A percentile compares a stretch with the other conserved stretches of the same genome.
Evolutionary conservation across 2,113 vertebrate genomes (phyloP).

Genomic region (Jacana jacana): DNA sequence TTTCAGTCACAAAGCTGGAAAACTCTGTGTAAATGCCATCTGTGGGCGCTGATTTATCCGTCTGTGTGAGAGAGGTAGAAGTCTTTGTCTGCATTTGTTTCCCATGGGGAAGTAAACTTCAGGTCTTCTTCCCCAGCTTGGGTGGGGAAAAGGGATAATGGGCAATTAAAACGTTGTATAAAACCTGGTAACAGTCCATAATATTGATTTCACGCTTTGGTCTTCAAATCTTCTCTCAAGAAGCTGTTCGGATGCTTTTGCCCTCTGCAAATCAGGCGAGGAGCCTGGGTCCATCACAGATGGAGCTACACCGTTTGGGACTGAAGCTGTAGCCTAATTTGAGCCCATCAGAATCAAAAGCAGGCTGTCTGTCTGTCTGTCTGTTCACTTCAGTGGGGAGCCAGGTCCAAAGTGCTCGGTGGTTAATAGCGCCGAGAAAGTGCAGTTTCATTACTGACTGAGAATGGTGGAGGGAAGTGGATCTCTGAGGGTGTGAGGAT

Average conservation of each 20-base stretch:
- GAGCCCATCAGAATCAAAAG: background rate
- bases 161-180: background rate
- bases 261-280: background rate
- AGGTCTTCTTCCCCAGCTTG: background rate
- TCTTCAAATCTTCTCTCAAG: background rate
- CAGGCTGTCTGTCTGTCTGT: background rate
- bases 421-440: background rate
- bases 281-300: background rate
- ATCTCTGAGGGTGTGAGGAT: background rate
- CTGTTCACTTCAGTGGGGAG: background rate
- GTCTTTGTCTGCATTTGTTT: background rate
- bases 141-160: background rate
- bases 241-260: background rate
- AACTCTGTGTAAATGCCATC: background rate
- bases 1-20: background rate
- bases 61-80: background rate
- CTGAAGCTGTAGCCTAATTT: background rate
- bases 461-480: background rate
- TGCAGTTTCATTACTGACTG: background rate
- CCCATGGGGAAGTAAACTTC: background rate
- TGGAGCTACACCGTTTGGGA: background rate
- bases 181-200: background rate
- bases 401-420: background rate
- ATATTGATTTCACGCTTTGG: background rate
- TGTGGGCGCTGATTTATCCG: background rate